Percentiles rank a stretch among this genome's conserved stretches.
Evolutionary conservation across 2,888 invertebrate genomes (phyloP).

Genomic region (Agapostemon virescens): DNA sequence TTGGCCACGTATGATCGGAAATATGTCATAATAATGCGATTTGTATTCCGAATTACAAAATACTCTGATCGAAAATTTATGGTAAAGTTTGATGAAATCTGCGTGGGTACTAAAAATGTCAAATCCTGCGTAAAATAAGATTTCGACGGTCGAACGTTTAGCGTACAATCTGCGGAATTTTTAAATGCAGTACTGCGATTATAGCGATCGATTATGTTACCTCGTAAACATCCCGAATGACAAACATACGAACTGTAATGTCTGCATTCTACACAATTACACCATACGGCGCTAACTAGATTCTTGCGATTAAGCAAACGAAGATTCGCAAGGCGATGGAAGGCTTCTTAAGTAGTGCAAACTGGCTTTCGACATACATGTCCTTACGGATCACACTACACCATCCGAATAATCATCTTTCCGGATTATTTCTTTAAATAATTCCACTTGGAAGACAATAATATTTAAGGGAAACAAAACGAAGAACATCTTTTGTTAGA

Average conservation of each 20-base stretch:
- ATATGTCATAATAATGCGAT: neutral
- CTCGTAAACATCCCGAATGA: slow-evolving; percentile 2
- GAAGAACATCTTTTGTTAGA: neutral
- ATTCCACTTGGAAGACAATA: neutral
- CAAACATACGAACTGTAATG: neutral
- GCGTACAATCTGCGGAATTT: neutral
- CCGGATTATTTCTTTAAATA: neutral
- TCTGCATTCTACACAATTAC: neutral
- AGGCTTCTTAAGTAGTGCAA: slow-evolving; percentile 31
- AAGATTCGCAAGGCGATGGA: neutral
- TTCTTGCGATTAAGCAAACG: slow-evolving; percentile 34
- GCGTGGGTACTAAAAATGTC: neutral
- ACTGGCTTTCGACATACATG: slow-evolving; percentile 9
- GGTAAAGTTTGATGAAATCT: neutral
- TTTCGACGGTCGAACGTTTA: neutral
- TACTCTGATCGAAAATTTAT: neutral
- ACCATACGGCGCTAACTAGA: neutral
- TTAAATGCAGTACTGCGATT: slow-evolving; percentile 1
- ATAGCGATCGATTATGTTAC: neutral
- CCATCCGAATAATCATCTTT: neutral
- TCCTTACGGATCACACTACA: neutral
- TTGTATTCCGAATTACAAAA: neutral
- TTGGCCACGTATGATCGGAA: neutral
- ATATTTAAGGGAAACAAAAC: neutral
- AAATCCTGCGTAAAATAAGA: neutral